Evolutionary conservation across 2,888 invertebrate species (phyloP), one percentile per base, ranked within the genome.

Genomic region (Adelognathus sp.): DNA sequence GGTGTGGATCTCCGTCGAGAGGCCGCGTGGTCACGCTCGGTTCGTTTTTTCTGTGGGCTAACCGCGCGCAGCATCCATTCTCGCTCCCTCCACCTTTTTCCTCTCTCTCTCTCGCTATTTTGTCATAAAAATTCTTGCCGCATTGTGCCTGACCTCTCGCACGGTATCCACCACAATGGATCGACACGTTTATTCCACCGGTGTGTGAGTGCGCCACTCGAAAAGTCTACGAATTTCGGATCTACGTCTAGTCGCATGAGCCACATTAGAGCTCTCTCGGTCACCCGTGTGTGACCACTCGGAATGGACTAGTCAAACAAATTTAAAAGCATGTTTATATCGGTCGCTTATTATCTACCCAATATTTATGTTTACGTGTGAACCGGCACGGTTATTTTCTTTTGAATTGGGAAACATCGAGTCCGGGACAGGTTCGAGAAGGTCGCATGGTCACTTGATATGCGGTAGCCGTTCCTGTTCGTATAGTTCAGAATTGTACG

Each of bases 41-140:
- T 69, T 50, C n/a, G 44, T 56, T 69, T 58, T 64, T 58, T 54
- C 77, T 63, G 29, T 46, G 46, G 18, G 16, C 56, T 14, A n/a
- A 16, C 24, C 58, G 66, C 27, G 29, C 24, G 14, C 60, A 41
- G 39, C 24, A 52, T 71, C 44, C 31, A 16, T 58, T 33, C 61
- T 18, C 21, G n/a, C n/a, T 39, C 9, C n/a, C 46, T 52, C 16
- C 29, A 16, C 31, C 41, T 58, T 50, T 67, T 29, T 36, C 16
- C 50, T 60, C 76, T 41, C 31, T 75, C 61, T 54, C 69, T 70
- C 70, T 70, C 54, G 81, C 74, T 82, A 82, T 84, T 83, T 83
- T 80, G 79, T 84, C 81, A 82, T 83, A 77, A 80, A 83, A 81
- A 80, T 81, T 82, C 75, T 82, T 75, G 31, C 36, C 70, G 21